Percentiles rank a stretch among this genome's conserved stretches.
These are phyloP conservation scores for Peromyscus melanophrys DNA, from an alignment of 2,797 vertebrate genomes.

Conservation along the genomic window DNA sequence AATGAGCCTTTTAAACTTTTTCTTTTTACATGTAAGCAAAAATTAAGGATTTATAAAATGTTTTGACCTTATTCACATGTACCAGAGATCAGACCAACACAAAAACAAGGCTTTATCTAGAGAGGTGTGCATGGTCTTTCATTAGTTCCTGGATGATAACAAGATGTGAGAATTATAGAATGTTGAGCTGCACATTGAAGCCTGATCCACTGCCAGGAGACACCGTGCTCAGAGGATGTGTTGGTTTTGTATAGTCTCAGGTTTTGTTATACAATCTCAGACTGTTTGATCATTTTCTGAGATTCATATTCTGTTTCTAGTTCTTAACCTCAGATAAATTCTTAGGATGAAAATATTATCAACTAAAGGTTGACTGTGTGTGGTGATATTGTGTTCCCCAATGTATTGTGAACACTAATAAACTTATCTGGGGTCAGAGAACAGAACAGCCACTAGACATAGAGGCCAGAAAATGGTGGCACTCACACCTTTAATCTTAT, in stretches of 20 bases:
- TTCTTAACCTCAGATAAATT: slow-evolving; percentile 59
- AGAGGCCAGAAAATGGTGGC: no score
- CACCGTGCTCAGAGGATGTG: slow-evolving; percentile 40
- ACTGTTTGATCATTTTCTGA: neutral
- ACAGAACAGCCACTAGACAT: no score
- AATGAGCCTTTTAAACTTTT: slow-evolving; percentile 21
- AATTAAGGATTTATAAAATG: slow-evolving; percentile 61
- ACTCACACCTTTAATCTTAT: no score
- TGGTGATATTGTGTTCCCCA: no score
- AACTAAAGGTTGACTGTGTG: slow-evolving; percentile 83
- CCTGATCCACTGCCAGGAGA: slow-evolving; percentile 46
- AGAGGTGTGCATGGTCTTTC: slow-evolving; percentile 60
- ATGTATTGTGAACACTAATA: no score
- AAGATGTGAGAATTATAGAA: slow-evolving; percentile 61
- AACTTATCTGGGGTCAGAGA: no score
- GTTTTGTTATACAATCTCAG: slow-evolving; percentile 42
- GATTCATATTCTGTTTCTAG: slow-evolving; percentile 61
- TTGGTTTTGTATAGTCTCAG: slow-evolving; percentile 55
- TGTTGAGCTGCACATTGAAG: slow-evolving; percentile 51
- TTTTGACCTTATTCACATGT: slow-evolving; percentile 28
- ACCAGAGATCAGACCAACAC: slow-evolving; percentile 57
- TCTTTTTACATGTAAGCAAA: slow-evolving; percentile 21
- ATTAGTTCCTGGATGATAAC: slow-evolving; percentile 62
- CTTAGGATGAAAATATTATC: slow-evolving; percentile 76
- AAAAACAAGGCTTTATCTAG: slow-evolving; percentile 62